Conservation (phyloP, 2,113 vertebrate genomes). For the Orycteropus afer region DNA sequence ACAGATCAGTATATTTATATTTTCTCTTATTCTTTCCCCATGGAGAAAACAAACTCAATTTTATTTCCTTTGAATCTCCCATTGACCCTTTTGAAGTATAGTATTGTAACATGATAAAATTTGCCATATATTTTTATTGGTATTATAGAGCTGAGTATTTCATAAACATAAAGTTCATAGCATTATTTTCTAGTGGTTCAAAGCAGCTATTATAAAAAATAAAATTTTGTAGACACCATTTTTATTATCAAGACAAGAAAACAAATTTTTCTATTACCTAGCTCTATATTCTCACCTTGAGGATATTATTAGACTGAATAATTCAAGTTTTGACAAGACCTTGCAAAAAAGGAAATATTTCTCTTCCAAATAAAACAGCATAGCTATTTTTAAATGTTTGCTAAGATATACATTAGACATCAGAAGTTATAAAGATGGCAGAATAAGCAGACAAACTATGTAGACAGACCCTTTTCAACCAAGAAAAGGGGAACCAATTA, state of each 20-base stretch:
- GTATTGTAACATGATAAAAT: slow-evolving; percentile 1
- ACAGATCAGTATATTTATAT: not conserved
- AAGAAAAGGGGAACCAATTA: too few species aligned
- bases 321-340: not conserved
- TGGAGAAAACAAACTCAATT: not conserved
- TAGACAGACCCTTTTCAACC: too few species aligned
- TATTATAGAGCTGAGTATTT: not conserved
- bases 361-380: not conserved
- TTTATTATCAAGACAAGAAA: not conserved
- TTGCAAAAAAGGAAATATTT: not conserved
- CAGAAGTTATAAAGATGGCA: too few species aligned
- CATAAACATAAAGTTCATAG: not conserved
- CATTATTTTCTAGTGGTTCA: slow-evolving; percentile 12
- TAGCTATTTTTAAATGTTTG: slow-evolving; percentile 24
- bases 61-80: not conserved
- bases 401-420: not conserved
- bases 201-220: not conserved
- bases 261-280: not conserved
- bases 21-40: not conserved
- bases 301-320: not conserved
- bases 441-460: too few species aligned
- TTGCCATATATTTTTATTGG: not conserved
- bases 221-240: not conserved
- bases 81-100: not conserved
- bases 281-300: not conserved